phyloP scores from a whole-genome alignment of 1,140 invertebrate species.

The Portunus trituberculatus region DNA sequence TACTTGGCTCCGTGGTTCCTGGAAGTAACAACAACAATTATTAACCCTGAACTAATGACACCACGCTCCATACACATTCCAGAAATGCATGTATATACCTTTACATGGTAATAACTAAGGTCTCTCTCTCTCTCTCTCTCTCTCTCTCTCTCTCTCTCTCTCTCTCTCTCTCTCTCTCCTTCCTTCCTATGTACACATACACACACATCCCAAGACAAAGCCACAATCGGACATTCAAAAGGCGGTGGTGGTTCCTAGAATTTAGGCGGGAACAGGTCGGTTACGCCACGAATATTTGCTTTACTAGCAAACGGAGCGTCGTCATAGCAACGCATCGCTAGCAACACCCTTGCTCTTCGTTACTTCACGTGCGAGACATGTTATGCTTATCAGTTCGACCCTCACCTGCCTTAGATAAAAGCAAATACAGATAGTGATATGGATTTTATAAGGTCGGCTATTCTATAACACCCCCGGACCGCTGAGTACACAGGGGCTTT shows the following conservation, averaged over 20 bases:
- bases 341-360: background rate
- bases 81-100: background rate
- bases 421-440: background rate
- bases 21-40: conserved; percentile 36
- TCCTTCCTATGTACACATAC: background rate
- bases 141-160: conserved; percentile 13
- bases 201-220: conserved; percentile 38
- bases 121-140: conserved; percentile 40
- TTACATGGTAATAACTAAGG: background rate
- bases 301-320: conserved; percentile 1
- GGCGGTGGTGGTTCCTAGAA: conserved; percentile 52
- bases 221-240: conserved; percentile 38
- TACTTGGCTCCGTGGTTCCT: conserved; percentile 32
- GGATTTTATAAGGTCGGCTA: no score
- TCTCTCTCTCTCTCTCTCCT: conserved; percentile 34
- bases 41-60: conserved; percentile 42
- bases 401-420: background rate
- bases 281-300: conserved; percentile 52
- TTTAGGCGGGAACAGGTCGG: conserved; percentile 61
- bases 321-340: background rate
- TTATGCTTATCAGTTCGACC: background rate
- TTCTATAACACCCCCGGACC: no score
- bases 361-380: background rate
- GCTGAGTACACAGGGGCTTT: no score
- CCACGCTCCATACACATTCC: background rate